A percentile compares a stretch with the other conserved stretches of the same genome.
phyloP scores from a whole-genome alignment of 2,888 invertebrate genomes.

The Tortricodes alternella region DNA sequence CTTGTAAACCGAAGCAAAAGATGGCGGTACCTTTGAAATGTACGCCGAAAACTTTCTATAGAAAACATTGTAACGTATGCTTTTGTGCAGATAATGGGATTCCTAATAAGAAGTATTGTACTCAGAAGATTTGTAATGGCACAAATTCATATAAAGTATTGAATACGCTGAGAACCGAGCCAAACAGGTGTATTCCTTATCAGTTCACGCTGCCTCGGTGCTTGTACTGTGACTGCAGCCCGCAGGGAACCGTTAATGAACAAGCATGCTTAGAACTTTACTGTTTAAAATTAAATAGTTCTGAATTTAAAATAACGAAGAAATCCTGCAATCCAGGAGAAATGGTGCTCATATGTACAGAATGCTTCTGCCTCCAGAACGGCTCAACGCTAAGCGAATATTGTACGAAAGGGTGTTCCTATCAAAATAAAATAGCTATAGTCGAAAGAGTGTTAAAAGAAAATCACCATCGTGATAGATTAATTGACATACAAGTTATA shows the following conservation, averaged over 20 bases:
- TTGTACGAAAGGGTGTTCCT: slow-evolving; percentile 60
- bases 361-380: slow-evolving; percentile 62
- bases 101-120: slow-evolving; percentile 50
- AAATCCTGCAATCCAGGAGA: slow-evolving; percentile 58
- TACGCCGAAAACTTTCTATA: slow-evolving; percentile 57
- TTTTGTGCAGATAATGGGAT: slow-evolving; percentile 57
- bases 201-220: slow-evolving; percentile 60
- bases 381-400: slow-evolving; percentile 51
- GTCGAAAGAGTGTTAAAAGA: slow-evolving; percentile 55
- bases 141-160: slow-evolving; percentile 37
- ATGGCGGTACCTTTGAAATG: slow-evolving; percentile 45
- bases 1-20: slow-evolving; percentile 50
- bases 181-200: slow-evolving; percentile 49
- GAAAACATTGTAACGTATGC: slow-evolving; percentile 61
- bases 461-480: slow-evolving; percentile 35
- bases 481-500: slow-evolving; percentile 49
- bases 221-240: slow-evolving; percentile 62
- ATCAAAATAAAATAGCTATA: slow-evolving; percentile 56
- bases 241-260: slow-evolving; percentile 53
- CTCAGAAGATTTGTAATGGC: slow-evolving; percentile 45
- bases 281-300: slow-evolving; percentile 50
- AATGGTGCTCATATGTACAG: slow-evolving; percentile 60
- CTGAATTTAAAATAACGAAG: slow-evolving; percentile 43
- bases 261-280: slow-evolving; percentile 58
- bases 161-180: slow-evolving; percentile 39